A percentile compares a stretch with the other conserved stretches of the same genome.
phyloP scores from a whole-genome alignment of 92 coral and sea anemone genomes.

The Epizoanthus scotinus region DNA sequence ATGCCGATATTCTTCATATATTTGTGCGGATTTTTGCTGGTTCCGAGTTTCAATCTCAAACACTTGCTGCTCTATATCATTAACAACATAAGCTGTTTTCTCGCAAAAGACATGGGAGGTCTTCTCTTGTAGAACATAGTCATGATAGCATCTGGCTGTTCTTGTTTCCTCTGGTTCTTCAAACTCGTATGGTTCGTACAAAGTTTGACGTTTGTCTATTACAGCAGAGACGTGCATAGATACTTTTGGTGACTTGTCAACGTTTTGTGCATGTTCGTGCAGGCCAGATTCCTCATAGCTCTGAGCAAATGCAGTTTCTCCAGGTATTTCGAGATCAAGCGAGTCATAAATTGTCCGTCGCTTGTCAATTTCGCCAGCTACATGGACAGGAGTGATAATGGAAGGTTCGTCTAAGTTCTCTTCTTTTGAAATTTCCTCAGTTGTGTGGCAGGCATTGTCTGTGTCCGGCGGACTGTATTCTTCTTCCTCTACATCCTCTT shows the following conservation, averaged over 20 bases:
- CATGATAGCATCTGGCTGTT: too few species aligned
- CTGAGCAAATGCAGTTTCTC: too few species aligned
- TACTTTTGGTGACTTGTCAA: neutral
- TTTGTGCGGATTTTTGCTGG: slow-evolving; percentile 14
- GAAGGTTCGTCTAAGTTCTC: slow-evolving; percentile 19
- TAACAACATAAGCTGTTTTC: neutral
- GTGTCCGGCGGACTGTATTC: neutral
- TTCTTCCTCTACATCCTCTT: slow-evolving; percentile 7
- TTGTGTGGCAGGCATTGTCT: neutral
- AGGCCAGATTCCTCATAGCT: neutral
- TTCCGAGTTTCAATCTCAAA: neutral
- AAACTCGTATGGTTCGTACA: neutral
- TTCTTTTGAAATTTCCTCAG: neutral
- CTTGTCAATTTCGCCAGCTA: slow-evolving; percentile 26
- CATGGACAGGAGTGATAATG: neutral
- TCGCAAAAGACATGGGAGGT: slow-evolving; percentile 6
- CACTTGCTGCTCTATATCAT: neutral
- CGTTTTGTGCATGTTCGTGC: neutral
- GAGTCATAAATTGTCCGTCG: slow-evolving; percentile 30
- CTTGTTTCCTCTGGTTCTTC: slow-evolving; percentile 9
- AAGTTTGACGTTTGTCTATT: slow-evolving; percentile 9
- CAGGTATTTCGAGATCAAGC: slow-evolving; percentile 6
- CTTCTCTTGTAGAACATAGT: too few species aligned
- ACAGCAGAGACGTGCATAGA: neutral
- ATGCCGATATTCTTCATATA: slow-evolving; percentile 48